Percentiles rank a stretch among this genome's conserved stretches.
Conservation (phyloP, 2,888 invertebrate genomes). For the Limnephilus rhombicus region DNA sequence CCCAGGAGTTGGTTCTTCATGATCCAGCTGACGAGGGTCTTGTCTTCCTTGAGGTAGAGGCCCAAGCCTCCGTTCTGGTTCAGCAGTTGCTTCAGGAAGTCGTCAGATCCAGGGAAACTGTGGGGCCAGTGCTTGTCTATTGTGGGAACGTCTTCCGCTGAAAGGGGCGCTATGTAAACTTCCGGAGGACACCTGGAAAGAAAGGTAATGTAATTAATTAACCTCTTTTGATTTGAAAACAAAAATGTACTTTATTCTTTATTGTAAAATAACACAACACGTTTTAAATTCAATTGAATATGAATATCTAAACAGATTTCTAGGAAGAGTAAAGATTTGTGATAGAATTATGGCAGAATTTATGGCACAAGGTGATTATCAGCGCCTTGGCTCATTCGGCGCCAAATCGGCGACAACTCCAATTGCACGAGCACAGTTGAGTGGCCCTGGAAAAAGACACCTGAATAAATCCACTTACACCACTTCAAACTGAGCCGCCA, state of each 20-base stretch:
- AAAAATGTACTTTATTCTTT: too few species aligned
- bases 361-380: too few species aligned
- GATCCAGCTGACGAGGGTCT: slow-evolving; percentile 71
- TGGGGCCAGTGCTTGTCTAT: slow-evolving; percentile 67
- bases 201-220: neutral
- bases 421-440: too few species aligned
- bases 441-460: neutral
- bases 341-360: too few species aligned
- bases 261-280: too few species aligned
- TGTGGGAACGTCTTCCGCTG: slow-evolving; percentile 67
- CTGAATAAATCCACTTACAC: slow-evolving; percentile 55
- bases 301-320: too few species aligned
- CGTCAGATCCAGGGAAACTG: slow-evolving; percentile 65
- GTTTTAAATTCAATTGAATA: too few species aligned
- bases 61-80: slow-evolving; percentile 70
- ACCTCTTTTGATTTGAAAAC: too few species aligned
- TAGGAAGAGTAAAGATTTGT: too few species aligned
- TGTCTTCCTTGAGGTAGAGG: slow-evolving; percentile 69
- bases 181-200: slow-evolving; percentile 69
- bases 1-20: slow-evolving; percentile 70
- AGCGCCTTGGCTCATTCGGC: too few species aligned
- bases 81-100: slow-evolving; percentile 69
- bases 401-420: too few species aligned
- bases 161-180: slow-evolving; percentile 69
- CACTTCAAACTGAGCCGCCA: slow-evolving; percentile 63